These are phyloP conservation scores for Nomada hirtipes DNA, from an alignment of 2,888 invertebrate species.

Conservation along the genomic window DNA sequence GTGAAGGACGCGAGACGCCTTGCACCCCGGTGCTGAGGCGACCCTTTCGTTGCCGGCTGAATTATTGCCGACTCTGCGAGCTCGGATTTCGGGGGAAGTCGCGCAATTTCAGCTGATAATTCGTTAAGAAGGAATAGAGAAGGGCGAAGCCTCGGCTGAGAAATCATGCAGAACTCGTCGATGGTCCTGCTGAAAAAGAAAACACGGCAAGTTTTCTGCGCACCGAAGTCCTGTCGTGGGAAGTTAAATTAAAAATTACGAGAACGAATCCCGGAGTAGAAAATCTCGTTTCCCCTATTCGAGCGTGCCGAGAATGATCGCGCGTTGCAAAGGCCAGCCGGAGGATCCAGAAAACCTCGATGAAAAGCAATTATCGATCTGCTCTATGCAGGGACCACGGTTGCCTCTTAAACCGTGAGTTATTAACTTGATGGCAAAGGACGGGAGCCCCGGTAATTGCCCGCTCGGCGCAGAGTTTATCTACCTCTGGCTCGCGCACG, in stretches of 20 bases:
- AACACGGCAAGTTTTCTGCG: background rate
- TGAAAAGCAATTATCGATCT: conserved; percentile 49
- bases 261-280: no score
- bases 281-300: background rate
- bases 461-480: conserved; percentile 63
- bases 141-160: no score
- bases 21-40: background rate
- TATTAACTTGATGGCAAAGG: conserved; percentile 66
- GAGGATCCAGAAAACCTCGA: conserved; percentile 1
- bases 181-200: no score
- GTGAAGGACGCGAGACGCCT: background rate
- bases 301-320: background rate
- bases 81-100: no score
- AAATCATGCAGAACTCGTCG: no score
- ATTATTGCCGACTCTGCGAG: no score
- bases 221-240: background rate
- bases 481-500: conserved; percentile 39
- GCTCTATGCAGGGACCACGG: conserved; percentile 19
- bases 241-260: no score
- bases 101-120: no score
- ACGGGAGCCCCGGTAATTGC: conserved; percentile 65
- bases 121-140: no score
- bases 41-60: background rate
- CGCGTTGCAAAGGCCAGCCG: background rate
- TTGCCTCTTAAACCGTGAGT: conserved; percentile 60